Evolutionary conservation across 1,140 invertebrate species (phyloP).

Genomic region (Popillia japonica): DNA sequence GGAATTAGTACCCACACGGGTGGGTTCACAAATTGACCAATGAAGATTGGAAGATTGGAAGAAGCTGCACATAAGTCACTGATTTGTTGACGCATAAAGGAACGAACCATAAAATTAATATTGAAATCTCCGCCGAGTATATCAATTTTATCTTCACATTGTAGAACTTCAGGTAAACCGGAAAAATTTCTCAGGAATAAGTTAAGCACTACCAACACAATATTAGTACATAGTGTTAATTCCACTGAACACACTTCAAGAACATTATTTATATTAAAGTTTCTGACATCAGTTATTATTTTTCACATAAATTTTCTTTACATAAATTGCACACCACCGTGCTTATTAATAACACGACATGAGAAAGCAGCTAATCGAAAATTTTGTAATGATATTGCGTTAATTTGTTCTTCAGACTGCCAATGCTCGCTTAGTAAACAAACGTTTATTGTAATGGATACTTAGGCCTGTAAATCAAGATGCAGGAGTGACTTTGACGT

Average conservation of each 20-base stretch:
- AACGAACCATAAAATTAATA: neutral
- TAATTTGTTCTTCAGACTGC: too few species aligned
- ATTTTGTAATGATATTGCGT: too few species aligned
- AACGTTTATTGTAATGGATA: neutral
- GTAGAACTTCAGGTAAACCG: neutral
- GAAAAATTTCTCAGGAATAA: neutral
- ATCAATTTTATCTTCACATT: neutral
- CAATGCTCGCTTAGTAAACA: neutral
- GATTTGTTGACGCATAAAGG: neutral
- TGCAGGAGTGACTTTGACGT: too few species aligned
- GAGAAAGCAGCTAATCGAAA: too few species aligned
- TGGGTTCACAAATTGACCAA: too few species aligned
- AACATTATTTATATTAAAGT: neutral
- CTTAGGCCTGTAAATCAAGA: too few species aligned
- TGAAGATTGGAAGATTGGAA: neutral
- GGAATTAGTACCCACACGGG: neutral
- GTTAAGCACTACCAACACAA: neutral
- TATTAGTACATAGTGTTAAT: neutral
- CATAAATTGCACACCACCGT: too few species aligned
- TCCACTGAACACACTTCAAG: neutral
- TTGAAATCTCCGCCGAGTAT: neutral
- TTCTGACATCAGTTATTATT: too few species aligned
- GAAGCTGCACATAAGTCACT: neutral
- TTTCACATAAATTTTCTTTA: too few species aligned
- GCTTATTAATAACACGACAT: too few species aligned